Percentiles rank a stretch among this genome's conserved stretches.
Evolutionary conservation across 2,797 vertebrate genomes (phyloP).

Genomic region (Tadarida brasiliensis): DNA sequence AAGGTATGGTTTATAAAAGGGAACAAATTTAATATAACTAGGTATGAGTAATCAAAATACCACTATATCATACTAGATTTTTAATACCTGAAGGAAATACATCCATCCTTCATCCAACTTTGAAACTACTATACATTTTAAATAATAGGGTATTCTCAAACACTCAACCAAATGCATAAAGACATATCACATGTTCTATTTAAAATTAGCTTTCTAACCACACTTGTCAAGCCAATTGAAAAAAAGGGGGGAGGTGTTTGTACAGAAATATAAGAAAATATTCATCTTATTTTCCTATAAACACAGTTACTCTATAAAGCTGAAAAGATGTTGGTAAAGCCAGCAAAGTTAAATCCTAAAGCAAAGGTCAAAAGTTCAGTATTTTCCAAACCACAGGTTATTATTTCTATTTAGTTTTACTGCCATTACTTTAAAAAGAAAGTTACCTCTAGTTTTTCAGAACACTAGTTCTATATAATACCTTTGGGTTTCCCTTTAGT

Average conservation of each 20-base stretch:
- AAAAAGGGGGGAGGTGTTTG: neutral
- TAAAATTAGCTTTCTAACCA: conserved; percentile 59
- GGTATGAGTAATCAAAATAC: conserved; percentile 34
- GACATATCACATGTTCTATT: neutral
- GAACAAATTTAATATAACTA: neutral
- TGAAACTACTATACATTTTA: conserved; percentile 40
- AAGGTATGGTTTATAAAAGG: conserved; percentile 42
- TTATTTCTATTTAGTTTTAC: conserved; percentile 23
- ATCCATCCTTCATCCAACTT: neutral
- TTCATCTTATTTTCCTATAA: conserved; percentile 10
- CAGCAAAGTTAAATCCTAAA: conserved; percentile 67
- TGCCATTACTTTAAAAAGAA: neutral
- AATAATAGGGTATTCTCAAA: conserved; percentile 58
- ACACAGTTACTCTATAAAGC: conserved; percentile 25
- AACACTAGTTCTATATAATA: conserved; percentile 39
- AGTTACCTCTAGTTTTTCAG: conserved; percentile 25
- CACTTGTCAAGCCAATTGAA: neutral
- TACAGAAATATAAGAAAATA: neutral
- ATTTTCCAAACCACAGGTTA: conserved; percentile 14
- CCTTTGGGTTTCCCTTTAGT: conserved; percentile 12
- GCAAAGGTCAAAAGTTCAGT: conserved; percentile 11
- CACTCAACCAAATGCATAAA: conserved; percentile 41
- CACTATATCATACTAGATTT: neutral
- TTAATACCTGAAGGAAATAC: conserved; percentile 31
- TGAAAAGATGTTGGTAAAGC: neutral